phyloP scores from a whole-genome alignment of 2,797 vertebrate genomes.

The Phataginus tetradactyla region DNA sequence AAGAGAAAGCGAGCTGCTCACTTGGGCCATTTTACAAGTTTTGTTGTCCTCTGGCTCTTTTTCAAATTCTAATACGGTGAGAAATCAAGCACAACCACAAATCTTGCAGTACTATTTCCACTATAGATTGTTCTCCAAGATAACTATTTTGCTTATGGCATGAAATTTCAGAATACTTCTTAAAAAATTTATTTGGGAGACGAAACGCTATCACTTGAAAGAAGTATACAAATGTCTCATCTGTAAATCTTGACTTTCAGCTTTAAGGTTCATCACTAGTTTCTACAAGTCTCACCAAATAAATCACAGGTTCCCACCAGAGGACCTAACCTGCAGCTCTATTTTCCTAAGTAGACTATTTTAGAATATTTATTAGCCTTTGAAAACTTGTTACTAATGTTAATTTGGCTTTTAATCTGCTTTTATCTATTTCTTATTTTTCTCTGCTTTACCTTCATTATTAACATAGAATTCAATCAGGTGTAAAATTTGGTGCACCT shows the following conservation, averaged over 20 bases:
- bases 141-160: background rate
- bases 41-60: background rate
- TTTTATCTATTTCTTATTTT: background rate
- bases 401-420: background rate
- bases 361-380: background rate
- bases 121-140: background rate
- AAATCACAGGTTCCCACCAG: background rate
- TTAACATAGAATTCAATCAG: background rate
- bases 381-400: constrained; percentile 21
- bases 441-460: background rate
- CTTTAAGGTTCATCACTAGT: background rate
- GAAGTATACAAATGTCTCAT: background rate
- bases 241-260: background rate
- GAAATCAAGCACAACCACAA: background rate
- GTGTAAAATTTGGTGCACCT: background rate
- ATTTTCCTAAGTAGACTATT: background rate
- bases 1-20: background rate
- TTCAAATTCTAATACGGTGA: background rate
- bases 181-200: background rate
- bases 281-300: constrained; percentile 6
- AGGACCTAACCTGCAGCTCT: background rate
- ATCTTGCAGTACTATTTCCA: background rate
- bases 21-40: background rate
- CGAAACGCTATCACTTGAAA: background rate
- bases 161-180: background rate